Conservation (phyloP, 2,888 invertebrate genomes). For the Phortica magna region DNA sequence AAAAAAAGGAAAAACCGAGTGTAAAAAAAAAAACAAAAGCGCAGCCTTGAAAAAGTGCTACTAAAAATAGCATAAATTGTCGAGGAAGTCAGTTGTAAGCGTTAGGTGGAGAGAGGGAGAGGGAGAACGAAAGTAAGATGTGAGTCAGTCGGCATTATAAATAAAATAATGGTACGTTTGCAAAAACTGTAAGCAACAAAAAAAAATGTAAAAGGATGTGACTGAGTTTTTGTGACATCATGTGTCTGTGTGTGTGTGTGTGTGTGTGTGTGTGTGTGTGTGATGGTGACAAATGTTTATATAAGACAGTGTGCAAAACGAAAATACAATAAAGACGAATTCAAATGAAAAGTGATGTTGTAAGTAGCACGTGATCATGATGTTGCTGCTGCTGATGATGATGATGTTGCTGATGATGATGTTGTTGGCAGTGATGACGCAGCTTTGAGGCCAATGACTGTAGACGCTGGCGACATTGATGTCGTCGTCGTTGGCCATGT, state of each 20-base stretch:
- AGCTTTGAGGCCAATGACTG: background rate
- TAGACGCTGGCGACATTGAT: background rate
- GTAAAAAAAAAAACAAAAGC: background rate
- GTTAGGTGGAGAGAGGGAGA: background rate
- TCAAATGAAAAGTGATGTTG: background rate
- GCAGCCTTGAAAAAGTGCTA: background rate
- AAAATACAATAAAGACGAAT: background rate
- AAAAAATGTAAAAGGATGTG: background rate
- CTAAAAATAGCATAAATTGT: background rate
- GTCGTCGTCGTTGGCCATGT: background rate
- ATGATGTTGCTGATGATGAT: conserved; percentile 8
- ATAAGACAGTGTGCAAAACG: background rate
- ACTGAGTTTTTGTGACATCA: background rate
- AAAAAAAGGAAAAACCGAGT: background rate
- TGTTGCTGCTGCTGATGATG: background rate
- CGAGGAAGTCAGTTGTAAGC: background rate
- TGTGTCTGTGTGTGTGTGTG: background rate
- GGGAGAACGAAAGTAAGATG: background rate
- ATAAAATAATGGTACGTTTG: conserved; percentile 12
- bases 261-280: background rate
- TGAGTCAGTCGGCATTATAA: background rate
- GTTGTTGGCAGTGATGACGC: conserved; percentile 1
- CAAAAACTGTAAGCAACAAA: background rate
- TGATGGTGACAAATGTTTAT: background rate
- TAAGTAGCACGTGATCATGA: background rate